phyloP scores from a whole-genome alignment of 2,113 vertebrate genomes.

The Lagenorhynchus albirostris region DNA sequence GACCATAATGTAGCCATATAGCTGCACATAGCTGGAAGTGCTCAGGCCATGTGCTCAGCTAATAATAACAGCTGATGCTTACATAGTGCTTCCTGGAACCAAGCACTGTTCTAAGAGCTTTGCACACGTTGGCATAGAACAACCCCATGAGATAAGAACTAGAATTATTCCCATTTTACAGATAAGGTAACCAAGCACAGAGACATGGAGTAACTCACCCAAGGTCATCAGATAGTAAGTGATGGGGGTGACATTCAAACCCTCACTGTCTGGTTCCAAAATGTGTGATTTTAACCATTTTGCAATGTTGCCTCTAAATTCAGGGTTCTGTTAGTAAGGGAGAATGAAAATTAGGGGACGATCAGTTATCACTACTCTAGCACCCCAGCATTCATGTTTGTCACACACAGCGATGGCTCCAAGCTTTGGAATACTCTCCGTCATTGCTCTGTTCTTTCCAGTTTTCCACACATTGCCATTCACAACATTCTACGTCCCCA shows the following conservation, averaged over 20 bases:
- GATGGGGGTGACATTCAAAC: background rate
- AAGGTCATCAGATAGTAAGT: background rate
- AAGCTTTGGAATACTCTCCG: background rate
- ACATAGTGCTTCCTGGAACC: background rate
- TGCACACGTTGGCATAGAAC: background rate
- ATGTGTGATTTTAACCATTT: background rate
- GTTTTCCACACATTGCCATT: background rate
- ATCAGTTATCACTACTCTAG: background rate
- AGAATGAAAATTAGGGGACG: background rate
- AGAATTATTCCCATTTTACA: background rate
- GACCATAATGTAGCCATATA: background rate
- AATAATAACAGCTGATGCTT: background rate
- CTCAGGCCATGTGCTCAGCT: background rate
- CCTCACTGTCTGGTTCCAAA: background rate
- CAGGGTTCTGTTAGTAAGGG: background rate
- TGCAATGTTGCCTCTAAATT: background rate
- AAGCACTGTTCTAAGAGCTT: background rate
- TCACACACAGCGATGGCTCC: background rate
- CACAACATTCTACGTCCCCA: background rate
- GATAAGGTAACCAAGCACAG: background rate
- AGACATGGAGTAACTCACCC: background rate
- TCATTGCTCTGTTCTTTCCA: background rate
- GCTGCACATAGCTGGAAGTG: background rate
- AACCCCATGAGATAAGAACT: background rate
- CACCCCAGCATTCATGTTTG: background rate